Evolutionary conservation across 2,113 vertebrate genomes (phyloP), one percentile per base, ranked within the genome.

Genomic region (Saccopteryx leptura): DNA sequence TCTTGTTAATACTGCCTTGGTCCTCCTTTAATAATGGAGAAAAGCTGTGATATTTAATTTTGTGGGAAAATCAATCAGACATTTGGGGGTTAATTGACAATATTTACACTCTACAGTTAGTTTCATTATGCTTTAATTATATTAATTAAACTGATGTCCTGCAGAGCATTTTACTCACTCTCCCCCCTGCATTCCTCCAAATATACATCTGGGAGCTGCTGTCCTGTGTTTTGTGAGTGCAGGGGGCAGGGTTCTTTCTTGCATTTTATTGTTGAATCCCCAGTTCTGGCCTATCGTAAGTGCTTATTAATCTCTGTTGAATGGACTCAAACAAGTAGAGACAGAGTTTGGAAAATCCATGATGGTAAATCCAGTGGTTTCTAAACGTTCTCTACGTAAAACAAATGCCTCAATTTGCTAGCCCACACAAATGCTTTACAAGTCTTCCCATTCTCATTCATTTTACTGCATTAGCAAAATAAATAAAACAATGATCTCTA

Each of bases 121-220:
- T 93, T 91, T 97, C 92, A 97, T 97, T 97, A 96, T 95, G 88
- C 52, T 91, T 97, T 94, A 82, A 97, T 98, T 97, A 90, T 96
- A 93, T 97, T 97, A 98, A 98, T 98, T 98, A 98, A 97, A 97
- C 91, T 95, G 88, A 88, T 96, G 91, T 97, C 95, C 96, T 0
- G 39, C 88, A 97, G 60, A 96, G 82, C 66, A 97, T 93, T 94
- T 97, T 92, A 88, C 66, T 97, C 19, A 74, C 96, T 91, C 60
- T 88, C 92, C 94, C 72, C 75, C 72, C 33, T 96, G 65, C 48
- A n/a, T 97, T 88, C 65, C 54, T 95, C 90, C 52, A 28, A 19
- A 84, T 74, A 71, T 76, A 96, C 65, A 72, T 97, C 82, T 87
- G 91, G 92, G 97, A 97, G 86, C 31, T 90, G 95, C 79, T 76